Base-by-base conservation (phyloP, 2,888 invertebrate species). In the Pammene fasciana region DNA sequence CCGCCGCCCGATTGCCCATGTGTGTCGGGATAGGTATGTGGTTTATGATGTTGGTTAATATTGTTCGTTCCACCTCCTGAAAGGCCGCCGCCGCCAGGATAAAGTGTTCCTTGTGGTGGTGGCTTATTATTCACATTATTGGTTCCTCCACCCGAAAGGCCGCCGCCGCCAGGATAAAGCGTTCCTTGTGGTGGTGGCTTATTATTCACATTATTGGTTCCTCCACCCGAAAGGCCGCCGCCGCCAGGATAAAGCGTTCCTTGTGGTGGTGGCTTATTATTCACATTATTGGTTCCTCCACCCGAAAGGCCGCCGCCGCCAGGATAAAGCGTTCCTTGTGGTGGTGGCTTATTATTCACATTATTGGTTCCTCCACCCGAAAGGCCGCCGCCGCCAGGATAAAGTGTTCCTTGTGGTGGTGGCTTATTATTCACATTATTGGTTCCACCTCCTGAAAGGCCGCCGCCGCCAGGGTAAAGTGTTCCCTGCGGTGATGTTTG, bases 1-100 rank as follows among this genome's bases (percentile, higher is more conserved):
- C 67, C 67, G n/a, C 18, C 18, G 0, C 67, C 67, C 18, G 67
- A 67, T 54, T 18, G 18, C 5, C 36, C 36, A 45, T 36, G 5
- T 13, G 66, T 50, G 1, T 26, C 0, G 13, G 59, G 66, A 41
- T 66, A 66, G 2, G 13, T 41, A 59, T 59, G 66, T 14, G 16
- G 9, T n/a, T 26, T 43, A n/a, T 54, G 7, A 11, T 14, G 64
- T 8, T 11, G 14, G n/a, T 7, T 13, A 26, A 26, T 45, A 16
- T 45, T 43, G 41, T 34, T 18, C 5, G 7, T 54, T 4, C 7
- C n/a, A n/a, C n/a, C 8, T 26, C 52, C 52, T 8, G 52, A 52
- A 0, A 52, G 26, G 5, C 52, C 26, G 1, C 26, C 8, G 13
- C 13, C 9, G 52, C 26, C 52, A 6, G 52, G 52, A 34, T 52